Base-by-base conservation (phyloP, 2,113 vertebrate species). In the Catharus bicknelli region DNA sequence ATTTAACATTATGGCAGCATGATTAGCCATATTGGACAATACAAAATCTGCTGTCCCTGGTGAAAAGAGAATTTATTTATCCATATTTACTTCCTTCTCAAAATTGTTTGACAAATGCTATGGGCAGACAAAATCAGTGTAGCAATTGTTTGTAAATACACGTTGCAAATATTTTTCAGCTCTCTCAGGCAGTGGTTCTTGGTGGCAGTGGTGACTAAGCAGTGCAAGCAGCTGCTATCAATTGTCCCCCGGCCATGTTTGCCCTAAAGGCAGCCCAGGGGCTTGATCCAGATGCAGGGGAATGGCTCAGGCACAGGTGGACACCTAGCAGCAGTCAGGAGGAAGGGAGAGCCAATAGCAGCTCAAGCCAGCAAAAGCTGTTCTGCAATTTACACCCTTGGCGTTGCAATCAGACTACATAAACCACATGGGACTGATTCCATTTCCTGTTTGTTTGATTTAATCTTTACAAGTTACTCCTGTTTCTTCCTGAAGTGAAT, bases 401-500 rank as follows among this genome's bases (percentile, higher is more conserved):
- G 85, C 93, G 38, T 27, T 34, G 76, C 72, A 90, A 76, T 79
- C 83, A 77, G 72, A 53, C 68, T 95, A 64, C 72, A 67, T 78
- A 74, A 88, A 54, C 61, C 88, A 40, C 83, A 45, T 4, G 75
- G 85, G 87, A 86, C 76, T 17, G 30, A 45, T 76, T 72, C 82
- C 53, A 74, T 88, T 91, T 95, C 87, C 91, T 94, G 87, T 83
- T 94, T 91, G 75, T 36, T 91, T 43, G 87, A 94, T 86, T 92
- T 78, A 69, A 88, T 95, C 86, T 93, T 91, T 74, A 55, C 36
- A 74, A 90, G 76, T 75, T 78, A 90, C 85, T 95, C 79, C 75
- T 78, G 72, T 81, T 91, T 94, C 93, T 95, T 94, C 91, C 87
- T 95, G 64, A 93, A 88, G 48, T 83, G 73, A 95, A 92, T 59